These are phyloP conservation scores for Steatocranus sp. DNA, from an alignment of 2,797 vertebrate genomes.

Conservation along the genomic window DNA sequence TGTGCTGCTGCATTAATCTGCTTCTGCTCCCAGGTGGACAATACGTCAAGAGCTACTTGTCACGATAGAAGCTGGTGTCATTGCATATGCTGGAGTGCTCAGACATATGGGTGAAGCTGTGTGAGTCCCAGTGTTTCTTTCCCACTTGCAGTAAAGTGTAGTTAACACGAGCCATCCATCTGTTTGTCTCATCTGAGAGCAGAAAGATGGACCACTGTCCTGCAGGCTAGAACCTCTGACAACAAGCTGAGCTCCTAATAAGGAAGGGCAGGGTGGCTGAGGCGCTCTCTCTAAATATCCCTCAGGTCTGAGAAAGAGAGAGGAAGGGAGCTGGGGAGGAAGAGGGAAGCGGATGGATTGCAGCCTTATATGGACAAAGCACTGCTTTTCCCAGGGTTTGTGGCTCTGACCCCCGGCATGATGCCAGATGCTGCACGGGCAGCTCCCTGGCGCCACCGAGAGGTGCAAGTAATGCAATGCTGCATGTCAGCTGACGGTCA, in stretches of 20 bases:
- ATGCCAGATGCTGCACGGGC: conserved; percentile 53
- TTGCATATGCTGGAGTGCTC: background rate
- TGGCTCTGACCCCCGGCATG: conserved; percentile 67
- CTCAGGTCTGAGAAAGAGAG: conserved; percentile 75
- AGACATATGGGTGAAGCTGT: conserved; percentile 7
- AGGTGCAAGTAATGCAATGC: conserved; percentile 19
- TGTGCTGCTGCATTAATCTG: conserved; percentile 29
- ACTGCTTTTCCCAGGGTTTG: conserved; percentile 80
- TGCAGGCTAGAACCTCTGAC: conserved; percentile 69
- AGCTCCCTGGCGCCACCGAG: conserved; percentile 63
- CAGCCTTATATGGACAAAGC: conserved; percentile 82
- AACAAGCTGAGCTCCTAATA: conserved; percentile 80
- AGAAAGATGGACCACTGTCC: conserved; percentile 71
- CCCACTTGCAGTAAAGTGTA: conserved; percentile 6
- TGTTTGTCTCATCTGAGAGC: conserved; percentile 70
- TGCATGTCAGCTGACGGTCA: background rate
- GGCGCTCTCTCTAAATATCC: conserved; percentile 80
- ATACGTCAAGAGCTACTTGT: conserved; percentile 25
- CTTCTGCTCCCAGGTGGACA: conserved; percentile 37
- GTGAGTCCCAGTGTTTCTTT: background rate
- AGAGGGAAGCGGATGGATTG: conserved; percentile 81
- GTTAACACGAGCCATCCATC: conserved; percentile 53
- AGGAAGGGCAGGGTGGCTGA: conserved; percentile 72
- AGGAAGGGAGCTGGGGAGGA: conserved; percentile 73
- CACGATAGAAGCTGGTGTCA: background rate